phyloP scores from a whole-genome alignment of 2,888 invertebrate genomes.

The Carpatolechia fugitivella region DNA sequence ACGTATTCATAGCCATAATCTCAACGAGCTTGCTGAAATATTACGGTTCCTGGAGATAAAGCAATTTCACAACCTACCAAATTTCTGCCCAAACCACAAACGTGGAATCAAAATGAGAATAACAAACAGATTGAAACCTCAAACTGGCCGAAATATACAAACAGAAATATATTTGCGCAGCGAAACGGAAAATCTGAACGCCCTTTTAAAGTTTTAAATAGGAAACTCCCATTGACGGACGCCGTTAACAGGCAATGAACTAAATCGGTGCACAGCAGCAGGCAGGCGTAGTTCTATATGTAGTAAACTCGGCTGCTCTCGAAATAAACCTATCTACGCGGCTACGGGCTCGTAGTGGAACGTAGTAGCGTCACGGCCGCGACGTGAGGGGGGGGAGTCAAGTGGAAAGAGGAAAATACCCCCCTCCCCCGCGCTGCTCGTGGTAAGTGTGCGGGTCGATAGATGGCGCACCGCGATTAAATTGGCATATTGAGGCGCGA shows the following conservation, averaged over 20 bases:
- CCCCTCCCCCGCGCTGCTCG: conserved; percentile 17
- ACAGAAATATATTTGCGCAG: neutral
- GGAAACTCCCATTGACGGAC: conserved; percentile 28
- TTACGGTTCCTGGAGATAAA: neutral
- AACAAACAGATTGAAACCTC: conserved; percentile 2
- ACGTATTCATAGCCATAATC: neutral
- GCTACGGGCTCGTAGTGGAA: conserved; percentile 45
- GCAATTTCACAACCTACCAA: conserved; percentile 1
- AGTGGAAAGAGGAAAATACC: conserved; percentile 2
- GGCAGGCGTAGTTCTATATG: conserved; percentile 33
- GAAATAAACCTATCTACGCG: conserved; percentile 50
- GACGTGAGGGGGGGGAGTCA: conserved; percentile 19
- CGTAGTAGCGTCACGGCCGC: conserved; percentile 41
- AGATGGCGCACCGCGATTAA: conserved; percentile 64
- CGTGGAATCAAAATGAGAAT: neutral
- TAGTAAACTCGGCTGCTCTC: conserved; percentile 46
- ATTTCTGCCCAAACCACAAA: neutral
- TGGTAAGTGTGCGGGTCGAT: conserved; percentile 43
- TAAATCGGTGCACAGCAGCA: conserved; percentile 50
- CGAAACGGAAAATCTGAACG: neutral
- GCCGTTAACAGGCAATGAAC: conserved; percentile 35
- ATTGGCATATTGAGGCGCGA: conserved; percentile 61
- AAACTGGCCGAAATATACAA: neutral
- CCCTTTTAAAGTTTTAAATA: conserved; percentile 11
- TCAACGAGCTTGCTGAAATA: neutral